These are phyloP conservation scores for Atlantisia rogersi DNA, from an alignment of 2,113 vertebrate species.

Conservation along the genomic window DNA sequence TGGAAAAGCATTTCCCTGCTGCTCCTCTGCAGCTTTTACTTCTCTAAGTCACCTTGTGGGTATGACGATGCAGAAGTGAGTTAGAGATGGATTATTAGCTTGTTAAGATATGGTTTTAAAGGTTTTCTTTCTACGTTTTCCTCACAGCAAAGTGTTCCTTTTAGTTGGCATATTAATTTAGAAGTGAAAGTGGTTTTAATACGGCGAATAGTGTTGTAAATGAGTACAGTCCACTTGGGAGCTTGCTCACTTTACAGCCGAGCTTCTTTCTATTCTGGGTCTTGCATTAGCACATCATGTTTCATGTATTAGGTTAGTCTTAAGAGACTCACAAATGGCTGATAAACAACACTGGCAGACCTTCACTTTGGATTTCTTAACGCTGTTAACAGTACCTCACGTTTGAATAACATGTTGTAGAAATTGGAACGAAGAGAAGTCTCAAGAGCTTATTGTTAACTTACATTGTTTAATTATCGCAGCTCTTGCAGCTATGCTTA, in stretches of 20 bases:
- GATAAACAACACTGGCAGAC: neutral
- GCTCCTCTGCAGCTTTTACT: neutral
- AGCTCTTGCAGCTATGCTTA: conserved; percentile 39
- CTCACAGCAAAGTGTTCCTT: neutral
- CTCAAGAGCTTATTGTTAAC: conserved; percentile 18
- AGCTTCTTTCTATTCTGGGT: neutral
- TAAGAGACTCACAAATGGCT: conserved; percentile 1
- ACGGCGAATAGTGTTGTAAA: neutral
- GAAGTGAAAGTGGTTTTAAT: conserved; percentile 11
- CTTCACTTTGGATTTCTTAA: neutral
- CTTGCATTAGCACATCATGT: conserved; percentile 12
- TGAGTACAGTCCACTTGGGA: conserved; percentile 4
- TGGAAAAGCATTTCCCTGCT: neutral
- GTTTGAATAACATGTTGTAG: neutral
- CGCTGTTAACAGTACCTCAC: neutral
- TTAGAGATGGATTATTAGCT: neutral
- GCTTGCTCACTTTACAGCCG: conserved; percentile 38
- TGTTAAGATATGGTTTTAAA: neutral
- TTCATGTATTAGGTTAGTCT: conserved; percentile 31
- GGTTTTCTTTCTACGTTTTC: neutral
- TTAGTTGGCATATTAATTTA: neutral
- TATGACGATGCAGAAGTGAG: neutral
- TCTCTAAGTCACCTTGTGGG: fast-evolving
- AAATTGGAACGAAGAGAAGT: neutral
- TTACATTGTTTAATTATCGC: conserved; percentile 39